Base-by-base conservation (phyloP, 2,113 vertebrate genomes). In the Prinia subflava region DNA sequence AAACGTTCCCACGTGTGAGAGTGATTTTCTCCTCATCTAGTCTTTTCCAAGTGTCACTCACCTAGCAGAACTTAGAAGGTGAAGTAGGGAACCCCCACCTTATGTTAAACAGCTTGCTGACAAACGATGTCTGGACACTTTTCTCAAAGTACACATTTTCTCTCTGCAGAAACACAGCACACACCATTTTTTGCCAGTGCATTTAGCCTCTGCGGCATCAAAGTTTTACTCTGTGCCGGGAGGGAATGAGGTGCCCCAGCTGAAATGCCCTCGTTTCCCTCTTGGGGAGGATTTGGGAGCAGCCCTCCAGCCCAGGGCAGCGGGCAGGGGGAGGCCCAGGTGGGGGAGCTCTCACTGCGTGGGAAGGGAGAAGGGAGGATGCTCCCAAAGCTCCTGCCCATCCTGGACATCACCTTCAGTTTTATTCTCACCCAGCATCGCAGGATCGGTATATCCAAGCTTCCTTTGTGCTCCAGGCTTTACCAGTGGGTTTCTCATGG, bases 301-400 rank as follows among this genome's bases (percentile, higher is more conserved):
- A 64, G 56, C 21, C 2, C 39, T 35, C 0, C 16, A 6, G 5
- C 46, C n/a, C 0, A 1, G 33, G n/a, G 42, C 1, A 1, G 17
- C 0, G 4, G 46, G 35, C 20, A 10, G 55, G 47, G 67, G 64
- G 31, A 59, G 10, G 15, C 52, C 49, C 24, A 11, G 42, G 2
- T 49, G 9, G 23, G 46, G 57, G 62, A 95, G 64, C 37, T 88
- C 60, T 69, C 30, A 37, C 37, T 59, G 39, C 24, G 0, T 24
- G 23, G 31, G 25, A 86, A 80, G 63, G n/a, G 21, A 50, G n/a
- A 52, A 42, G 19, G 20, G 16, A 8, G 0, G 1, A 19, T 13
- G 46, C 7, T 75, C 18, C 41, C n/a, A 22, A 30, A 1, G 10
- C 28, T 47, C 59, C 44, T 17, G 59, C 12, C 68, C 2, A 0